phyloP scores from a whole-genome alignment of 2,113 vertebrate genomes.

The Planiliza haematocheilus region DNA sequence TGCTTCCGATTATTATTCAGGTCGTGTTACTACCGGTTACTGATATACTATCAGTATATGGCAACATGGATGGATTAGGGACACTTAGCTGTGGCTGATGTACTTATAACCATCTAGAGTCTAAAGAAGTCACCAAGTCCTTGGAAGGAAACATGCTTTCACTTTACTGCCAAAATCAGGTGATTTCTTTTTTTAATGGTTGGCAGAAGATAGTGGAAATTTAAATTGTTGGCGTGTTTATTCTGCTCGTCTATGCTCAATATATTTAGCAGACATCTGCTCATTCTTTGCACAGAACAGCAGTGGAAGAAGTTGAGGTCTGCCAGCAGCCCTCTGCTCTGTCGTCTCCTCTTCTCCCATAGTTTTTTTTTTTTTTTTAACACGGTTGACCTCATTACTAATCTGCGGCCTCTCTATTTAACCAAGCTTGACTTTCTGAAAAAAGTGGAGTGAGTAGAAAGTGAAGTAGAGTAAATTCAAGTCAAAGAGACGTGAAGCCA shows the following conservation, averaged over 20 bases:
- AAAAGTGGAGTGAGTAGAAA: too few relatives aligned
- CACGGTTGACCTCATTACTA: neutral
- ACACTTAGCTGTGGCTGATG: too few relatives aligned
- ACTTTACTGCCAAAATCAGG: neutral
- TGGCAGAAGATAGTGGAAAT: neutral
- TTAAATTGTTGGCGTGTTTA: neutral
- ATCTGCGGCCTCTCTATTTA: neutral
- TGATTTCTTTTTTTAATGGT: neutral
- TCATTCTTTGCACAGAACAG: neutral
- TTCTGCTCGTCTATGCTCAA: neutral
- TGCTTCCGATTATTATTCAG: too few relatives aligned
- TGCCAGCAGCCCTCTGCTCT: neutral
- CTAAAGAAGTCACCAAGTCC: neutral
- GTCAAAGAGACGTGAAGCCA: neutral
- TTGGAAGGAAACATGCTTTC: neutral
- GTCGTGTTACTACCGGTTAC: too few relatives aligned
- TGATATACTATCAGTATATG: too few relatives aligned
- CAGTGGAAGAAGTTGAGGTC: conserved; percentile 8
- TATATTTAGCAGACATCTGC: neutral
- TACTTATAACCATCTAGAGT: too few relatives aligned
- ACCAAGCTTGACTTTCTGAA: neutral
- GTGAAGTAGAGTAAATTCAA: too few relatives aligned
- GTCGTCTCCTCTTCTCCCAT: neutral
- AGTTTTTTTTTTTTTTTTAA: conserved; percentile 24
- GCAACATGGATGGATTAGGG: too few relatives aligned